These are phyloP conservation scores for Malurus splendens DNA, from an alignment of 2,797 vertebrate species.

Conservation along the genomic window DNA sequence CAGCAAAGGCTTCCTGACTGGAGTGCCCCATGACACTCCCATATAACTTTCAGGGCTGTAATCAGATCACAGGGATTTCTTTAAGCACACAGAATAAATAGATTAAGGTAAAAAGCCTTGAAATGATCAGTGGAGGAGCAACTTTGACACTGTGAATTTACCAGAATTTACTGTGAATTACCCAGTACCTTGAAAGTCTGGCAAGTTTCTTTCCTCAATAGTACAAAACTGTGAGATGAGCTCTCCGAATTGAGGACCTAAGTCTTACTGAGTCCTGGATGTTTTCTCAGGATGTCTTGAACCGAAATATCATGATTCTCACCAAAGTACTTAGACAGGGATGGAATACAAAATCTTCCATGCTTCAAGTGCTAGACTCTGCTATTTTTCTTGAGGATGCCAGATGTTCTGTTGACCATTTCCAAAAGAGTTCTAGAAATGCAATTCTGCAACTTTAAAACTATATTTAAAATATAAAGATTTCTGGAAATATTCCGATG, in stretches of 20 bases:
- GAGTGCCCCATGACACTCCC: too few relatives aligned
- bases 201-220: neutral
- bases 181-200: neutral
- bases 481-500: neutral
- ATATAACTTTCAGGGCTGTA: neutral
- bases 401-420: neutral
- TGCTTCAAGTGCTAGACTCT: neutral
- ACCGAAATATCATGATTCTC: neutral
- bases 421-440: neutral
- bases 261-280: neutral
- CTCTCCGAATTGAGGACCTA: neutral
- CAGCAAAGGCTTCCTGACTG: neutral
- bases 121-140: neutral
- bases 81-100: neutral
- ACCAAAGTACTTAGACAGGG: neutral
- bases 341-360: neutral
- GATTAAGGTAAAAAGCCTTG: neutral
- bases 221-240: neutral
- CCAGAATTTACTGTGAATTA: too few relatives aligned
- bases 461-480: neutral
- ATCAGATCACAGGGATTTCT: neutral
- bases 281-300: neutral
- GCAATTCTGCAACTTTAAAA: neutral
- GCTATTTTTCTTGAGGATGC: neutral
- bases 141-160: neutral